These are phyloP conservation scores for Pelobates cultripes DNA, from an alignment of 2,797 vertebrate genomes.

Conservation along the genomic window DNA sequence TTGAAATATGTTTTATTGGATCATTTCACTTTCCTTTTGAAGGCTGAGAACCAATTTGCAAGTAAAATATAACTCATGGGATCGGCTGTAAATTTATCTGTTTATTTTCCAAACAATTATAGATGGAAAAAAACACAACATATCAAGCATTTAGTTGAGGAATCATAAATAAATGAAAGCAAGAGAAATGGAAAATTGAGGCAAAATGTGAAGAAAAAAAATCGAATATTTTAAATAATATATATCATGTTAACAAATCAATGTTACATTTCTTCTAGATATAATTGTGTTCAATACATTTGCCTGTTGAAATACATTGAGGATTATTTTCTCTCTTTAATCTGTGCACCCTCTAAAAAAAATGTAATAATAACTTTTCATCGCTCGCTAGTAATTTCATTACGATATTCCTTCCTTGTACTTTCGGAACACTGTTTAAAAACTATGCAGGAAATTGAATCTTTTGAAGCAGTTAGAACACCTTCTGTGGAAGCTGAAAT, in stretches of 20 bases:
- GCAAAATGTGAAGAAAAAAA: background rate
- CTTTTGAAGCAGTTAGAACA: background rate
- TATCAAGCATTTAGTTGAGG: background rate
- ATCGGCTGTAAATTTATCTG: constrained; percentile 36
- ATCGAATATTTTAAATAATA: background rate
- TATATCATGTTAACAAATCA: background rate
- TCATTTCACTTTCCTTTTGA: constrained; percentile 39
- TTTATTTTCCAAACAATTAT: constrained; percentile 41
- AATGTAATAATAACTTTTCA: background rate
- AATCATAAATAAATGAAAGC: background rate
- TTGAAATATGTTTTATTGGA: constrained; percentile 38
- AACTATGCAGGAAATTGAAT: background rate
- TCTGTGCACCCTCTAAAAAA: background rate
- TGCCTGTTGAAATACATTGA: background rate
- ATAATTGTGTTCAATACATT: background rate
- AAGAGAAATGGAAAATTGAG: background rate
- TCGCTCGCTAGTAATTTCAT: background rate
- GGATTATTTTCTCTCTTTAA: background rate
- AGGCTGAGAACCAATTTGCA: constrained; percentile 44
- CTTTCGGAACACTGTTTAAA: background rate
- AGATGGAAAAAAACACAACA: constrained; percentile 11
- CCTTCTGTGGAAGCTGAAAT: background rate
- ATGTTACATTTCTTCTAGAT: background rate
- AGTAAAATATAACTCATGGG: constrained; percentile 39
- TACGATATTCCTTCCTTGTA: background rate